Base-by-base conservation (phyloP, 2,113 vertebrate genomes). In the Tyto alba region DNA sequence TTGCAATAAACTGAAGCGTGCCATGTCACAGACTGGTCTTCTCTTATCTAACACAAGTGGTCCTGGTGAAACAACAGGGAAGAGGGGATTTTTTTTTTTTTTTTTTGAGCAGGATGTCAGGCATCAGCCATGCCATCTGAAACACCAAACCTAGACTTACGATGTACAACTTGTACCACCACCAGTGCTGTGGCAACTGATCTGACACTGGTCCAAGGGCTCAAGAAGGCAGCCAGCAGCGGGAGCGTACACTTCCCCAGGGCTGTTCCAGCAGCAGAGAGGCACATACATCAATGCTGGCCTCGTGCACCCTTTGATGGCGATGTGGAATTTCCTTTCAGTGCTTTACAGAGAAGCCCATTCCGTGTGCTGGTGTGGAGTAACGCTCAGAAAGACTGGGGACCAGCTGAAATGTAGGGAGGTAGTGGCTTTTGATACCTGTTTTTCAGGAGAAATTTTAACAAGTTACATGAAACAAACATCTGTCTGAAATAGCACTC, bases 231-330 rank as follows among this genome's bases (percentile, higher is more conserved):
- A 30, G 75, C 56, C 17, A 66, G 80, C 36, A 38, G 25, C 0
- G 0, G 12, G 3, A 23, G 5, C 48, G 1, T 13, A 10, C 0
- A 1, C 30, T 74, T 60, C 47, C 38, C 27, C 59, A 41, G n/a
- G 3, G 10, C 75, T 20, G 20, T 19, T 53, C 29, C 7, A 22
- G 18, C 40, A 34, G n/a, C 40, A 22, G 16, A 25, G 14, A 20
- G 69, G 36, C 16, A 3, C 4, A 0, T 8, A 13, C 9, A 38
- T 41, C 27, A 78, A 16, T 45, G 36, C 9, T 18, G 17, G 11
- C 32, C 38, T 30, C 36, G 7, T 16, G 26, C 10, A 1, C 27
- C 59, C 84, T 69, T 53, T 21, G 27, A 32, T 50, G 72, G 55
- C 34, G 57, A 10, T 1, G 3, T 45, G n/a, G 25, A 57, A 62